A percentile compares a stretch with the other conserved stretches of the same genome.
Evolutionary conservation across 2,113 vertebrate genomes (phyloP).

Genomic region (Meleagris gallopavo): DNA sequence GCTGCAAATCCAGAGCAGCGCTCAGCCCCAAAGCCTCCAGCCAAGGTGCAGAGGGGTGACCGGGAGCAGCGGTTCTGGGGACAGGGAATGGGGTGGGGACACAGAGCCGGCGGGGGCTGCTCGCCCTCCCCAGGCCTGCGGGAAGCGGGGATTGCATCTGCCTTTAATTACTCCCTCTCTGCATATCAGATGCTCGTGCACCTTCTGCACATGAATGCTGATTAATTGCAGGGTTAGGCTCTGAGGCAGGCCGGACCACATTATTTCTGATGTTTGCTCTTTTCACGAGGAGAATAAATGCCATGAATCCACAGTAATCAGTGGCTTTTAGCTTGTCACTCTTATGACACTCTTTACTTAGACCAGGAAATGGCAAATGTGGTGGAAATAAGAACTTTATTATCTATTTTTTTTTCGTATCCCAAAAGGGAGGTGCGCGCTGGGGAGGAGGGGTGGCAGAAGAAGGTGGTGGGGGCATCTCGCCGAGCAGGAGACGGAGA

Average conservation of each 20-base stretch:
- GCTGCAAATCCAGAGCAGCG: neutral
- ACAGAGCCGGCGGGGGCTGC: neutral
- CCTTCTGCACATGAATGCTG: conserved; percentile 71
- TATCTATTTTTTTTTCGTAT: conserved; percentile 34
- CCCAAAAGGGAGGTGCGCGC: conserved; percentile 31
- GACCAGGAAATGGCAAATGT: conserved; percentile 78
- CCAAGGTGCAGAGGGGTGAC: accelerated
- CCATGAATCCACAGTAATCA: conserved; percentile 77
- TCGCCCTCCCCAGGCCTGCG: neutral
- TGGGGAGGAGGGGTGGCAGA: neutral
- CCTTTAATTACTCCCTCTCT: conserved; percentile 72
- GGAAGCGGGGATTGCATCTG: conserved; percentile 67
- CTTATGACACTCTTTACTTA: conserved; percentile 77
- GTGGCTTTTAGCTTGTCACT: conserved; percentile 79
- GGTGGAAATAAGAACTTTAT: conserved; percentile 79
- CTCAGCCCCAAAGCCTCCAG: accelerated
- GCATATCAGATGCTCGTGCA: conserved; percentile 70
- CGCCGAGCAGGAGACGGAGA: neutral
- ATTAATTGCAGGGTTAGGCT: conserved; percentile 81
- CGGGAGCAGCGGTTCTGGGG: accelerated
- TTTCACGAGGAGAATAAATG: conserved; percentile 75
- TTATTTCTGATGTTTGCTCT: conserved; percentile 78
- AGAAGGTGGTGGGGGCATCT: conserved; percentile 38
- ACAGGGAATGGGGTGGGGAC: neutral
- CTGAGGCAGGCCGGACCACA: conserved; percentile 72